These are phyloP conservation scores for Drosophila kikkawai DNA, from an alignment of 1,140 invertebrate genomes.

Conservation along the genomic window DNA sequence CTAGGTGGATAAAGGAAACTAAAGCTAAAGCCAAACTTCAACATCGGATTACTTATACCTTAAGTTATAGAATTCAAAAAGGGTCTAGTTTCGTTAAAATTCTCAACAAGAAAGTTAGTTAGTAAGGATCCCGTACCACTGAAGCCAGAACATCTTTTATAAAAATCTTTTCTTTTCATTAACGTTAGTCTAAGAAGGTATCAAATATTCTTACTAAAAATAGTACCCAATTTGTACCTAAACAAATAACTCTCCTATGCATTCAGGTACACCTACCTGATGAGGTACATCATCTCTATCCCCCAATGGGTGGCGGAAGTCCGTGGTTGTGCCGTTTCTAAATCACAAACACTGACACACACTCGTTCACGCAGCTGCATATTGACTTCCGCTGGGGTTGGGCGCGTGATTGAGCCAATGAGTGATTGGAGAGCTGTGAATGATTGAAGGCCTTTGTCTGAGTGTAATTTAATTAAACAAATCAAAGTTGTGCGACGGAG, in stretches of 20 bases:
- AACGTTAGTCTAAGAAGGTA: not conserved
- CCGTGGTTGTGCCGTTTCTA: constrained; percentile 25
- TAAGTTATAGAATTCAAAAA: not conserved
- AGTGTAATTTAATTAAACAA: constrained; percentile 83
- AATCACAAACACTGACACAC: constrained; percentile 41
- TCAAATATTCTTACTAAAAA: not conserved
- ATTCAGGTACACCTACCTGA: not conserved
- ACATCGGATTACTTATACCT: too few relatives aligned
- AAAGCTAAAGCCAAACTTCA: too few relatives aligned
- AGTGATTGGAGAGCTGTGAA: constrained; percentile 81
- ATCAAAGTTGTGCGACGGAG: constrained; percentile 55
- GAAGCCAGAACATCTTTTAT: too few relatives aligned
- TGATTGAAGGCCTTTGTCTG: constrained; percentile 81
- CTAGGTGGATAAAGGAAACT: not conserved
- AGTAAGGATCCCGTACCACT: not conserved
- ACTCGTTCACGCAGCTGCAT: constrained; percentile 42
- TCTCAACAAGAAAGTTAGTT: not conserved
- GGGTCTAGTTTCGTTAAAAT: not conserved
- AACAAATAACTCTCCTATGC: too few relatives aligned
- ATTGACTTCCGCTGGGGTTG: constrained; percentile 65
- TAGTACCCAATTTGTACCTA: not conserved
- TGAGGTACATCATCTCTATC: not conserved
- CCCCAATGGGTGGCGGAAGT: not conserved
- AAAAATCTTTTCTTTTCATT: not conserved
- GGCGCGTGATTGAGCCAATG: constrained; percentile 79